Evolutionary conservation across 2,888 invertebrate species (phyloP).

Genomic region (Clanis bilineata): DNA sequence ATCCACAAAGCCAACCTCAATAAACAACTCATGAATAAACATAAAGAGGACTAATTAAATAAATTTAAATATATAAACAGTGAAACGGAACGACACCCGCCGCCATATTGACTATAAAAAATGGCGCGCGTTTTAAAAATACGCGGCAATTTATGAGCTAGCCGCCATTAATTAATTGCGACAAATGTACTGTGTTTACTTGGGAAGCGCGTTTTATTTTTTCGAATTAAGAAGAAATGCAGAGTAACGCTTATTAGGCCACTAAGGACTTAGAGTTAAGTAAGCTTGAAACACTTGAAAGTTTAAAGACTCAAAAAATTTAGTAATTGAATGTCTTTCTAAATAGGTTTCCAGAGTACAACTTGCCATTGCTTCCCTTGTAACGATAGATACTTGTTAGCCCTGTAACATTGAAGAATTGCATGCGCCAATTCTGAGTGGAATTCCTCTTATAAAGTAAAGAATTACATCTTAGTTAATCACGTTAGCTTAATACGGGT

Average conservation of each 20-base stretch:
- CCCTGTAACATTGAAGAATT: no score
- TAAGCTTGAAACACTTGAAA: no score
- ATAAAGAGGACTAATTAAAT: conserved; percentile 44
- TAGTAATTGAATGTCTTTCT: no score
- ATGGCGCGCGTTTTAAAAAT: conserved; percentile 30
- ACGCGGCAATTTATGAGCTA: conserved; percentile 30
- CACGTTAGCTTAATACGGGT: no score
- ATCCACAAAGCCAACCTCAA: conserved; percentile 19
- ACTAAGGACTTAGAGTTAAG: background rate
- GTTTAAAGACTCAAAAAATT: no score
- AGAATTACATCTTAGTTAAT: no score
- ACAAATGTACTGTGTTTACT: conserved; percentile 14
- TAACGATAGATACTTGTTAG: no score
- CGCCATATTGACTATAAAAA: conserved; percentile 33
- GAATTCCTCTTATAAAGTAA: no score
- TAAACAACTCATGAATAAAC: conserved; percentile 39
- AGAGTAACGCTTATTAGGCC: background rate
- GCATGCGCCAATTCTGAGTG: no score
- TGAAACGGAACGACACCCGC: conserved; percentile 39
- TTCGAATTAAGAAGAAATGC: background rate
- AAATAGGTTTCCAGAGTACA: no score
- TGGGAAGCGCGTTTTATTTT: background rate
- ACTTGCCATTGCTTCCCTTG: no score
- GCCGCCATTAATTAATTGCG: conserved; percentile 10
- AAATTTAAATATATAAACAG: conserved; percentile 58